phyloP scores from a whole-genome alignment of 2,113 vertebrate species.

The Opisthocomus hoazin region DNA sequence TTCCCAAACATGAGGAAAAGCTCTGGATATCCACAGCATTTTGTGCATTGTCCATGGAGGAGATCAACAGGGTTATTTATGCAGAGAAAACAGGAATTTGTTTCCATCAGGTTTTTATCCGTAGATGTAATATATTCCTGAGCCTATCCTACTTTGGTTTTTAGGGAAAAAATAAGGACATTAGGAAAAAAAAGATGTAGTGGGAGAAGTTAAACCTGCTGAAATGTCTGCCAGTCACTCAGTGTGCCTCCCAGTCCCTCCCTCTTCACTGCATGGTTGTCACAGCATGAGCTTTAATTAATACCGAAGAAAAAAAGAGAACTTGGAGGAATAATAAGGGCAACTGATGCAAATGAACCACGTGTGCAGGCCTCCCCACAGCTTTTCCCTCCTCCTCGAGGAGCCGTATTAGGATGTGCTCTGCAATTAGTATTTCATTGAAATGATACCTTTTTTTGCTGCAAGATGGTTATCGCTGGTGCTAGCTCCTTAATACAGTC shows the following conservation, averaged over 20 bases:
- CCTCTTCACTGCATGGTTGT: background rate
- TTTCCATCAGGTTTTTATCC: background rate
- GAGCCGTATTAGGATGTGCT: background rate
- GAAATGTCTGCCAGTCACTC: background rate
- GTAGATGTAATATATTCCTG: background rate
- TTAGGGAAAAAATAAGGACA: background rate
- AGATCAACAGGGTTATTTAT: background rate
- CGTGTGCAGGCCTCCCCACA: background rate
- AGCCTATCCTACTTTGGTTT: background rate
- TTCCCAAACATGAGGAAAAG: background rate
- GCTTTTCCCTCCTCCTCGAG: background rate
- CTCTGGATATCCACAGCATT: background rate
- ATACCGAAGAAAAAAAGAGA: background rate
- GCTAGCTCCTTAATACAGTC: background rate
- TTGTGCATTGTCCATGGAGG: background rate
- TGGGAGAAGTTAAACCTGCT: background rate
- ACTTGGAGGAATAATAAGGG: constrained; percentile 3
- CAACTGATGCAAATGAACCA: background rate
- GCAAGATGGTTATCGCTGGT: background rate
- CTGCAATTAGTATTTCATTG: constrained; percentile 6
- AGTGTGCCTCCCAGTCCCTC: background rate
- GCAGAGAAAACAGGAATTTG: background rate
- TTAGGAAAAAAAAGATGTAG: background rate
- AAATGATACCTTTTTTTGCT: background rate
- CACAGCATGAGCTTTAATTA: constrained; percentile 8